Evolutionary conservation across 2,113 vertebrate species (phyloP), one percentile per base, ranked within the genome.

Genomic region (Cottus gobio): DNA sequence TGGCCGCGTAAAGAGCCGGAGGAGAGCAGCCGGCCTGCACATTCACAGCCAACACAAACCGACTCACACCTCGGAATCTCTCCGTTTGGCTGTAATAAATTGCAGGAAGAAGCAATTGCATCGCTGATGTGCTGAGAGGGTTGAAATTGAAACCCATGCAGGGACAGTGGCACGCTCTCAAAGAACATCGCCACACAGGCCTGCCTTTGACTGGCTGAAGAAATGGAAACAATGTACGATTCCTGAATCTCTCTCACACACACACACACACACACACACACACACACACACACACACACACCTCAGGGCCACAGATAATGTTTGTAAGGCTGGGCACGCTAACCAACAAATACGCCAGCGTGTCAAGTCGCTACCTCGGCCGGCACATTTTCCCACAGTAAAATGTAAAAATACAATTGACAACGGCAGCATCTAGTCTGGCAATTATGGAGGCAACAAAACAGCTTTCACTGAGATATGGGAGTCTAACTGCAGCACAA

Each of bases 41-140:
- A 3, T 58, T 67, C 28, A 9, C 42, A 31, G 87, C 90, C 92
- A 92, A 90, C 37, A 80, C 90, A 91, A 93, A 90, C 86, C 15
- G 66, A 87, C 90, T 91, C 89, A 54, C 90, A 79, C 84, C 89
- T 89, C 89, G 90, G 93, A 94, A 90, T 93, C 86, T 85, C 91
- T 89, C 85, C 87, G 90, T 92, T 34, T 92, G 87, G 73, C 83
- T 85, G 20, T 91, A 89, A 92, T 94, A 93, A 91, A 92, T 92
- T 85, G 85, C 85, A 83, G 89, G 69, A 83, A 92, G 91, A 91
- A 93, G 90, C 85, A 87, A 86, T 92, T 87, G 88, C 58, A 7
- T 75, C 44, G 74, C 74, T 58, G 77, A 92, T 88, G 89, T 93
- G 94, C 93, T 91, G 92, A 92, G 86, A 82, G 83, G 71, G 85